Percentiles rank a stretch among this genome's conserved stretches.
phyloP scores from a whole-genome alignment of 92 coral and sea anemone species.

The Isaurus tuberculatus region DNA sequence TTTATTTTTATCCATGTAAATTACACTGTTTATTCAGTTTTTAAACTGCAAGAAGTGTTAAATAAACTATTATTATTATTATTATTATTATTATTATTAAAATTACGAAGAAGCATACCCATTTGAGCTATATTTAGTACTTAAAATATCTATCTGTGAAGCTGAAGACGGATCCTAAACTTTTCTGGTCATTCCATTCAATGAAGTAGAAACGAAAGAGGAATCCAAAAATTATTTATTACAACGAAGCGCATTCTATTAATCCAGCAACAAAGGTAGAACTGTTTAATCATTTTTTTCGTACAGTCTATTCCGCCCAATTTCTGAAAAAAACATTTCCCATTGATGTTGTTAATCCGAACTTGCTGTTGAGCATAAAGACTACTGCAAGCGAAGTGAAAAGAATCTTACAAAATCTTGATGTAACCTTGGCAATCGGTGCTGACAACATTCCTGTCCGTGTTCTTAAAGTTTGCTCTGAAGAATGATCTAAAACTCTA shows the following conservation, averaged over 20 bases:
- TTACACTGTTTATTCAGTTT: too few species aligned
- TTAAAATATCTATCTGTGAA: constrained; percentile 50
- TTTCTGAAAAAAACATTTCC: neutral
- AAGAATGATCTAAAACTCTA: constrained; percentile 31
- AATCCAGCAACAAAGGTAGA: neutral
- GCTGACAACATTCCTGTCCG: constrained; percentile 46
- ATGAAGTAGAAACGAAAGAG: constrained; percentile 46
- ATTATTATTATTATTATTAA: too few species aligned
- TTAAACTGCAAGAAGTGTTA: too few species aligned
- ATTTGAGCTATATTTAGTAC: constrained; percentile 50
- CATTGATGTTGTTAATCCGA: constrained; percentile 41
- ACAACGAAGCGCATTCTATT: constrained; percentile 24
- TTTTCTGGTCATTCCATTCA: constrained; percentile 50
- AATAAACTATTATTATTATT: too few species aligned
- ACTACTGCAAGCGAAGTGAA: constrained; percentile 27
- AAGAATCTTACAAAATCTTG: constrained; percentile 39
- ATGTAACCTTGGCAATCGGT: constrained; percentile 43
- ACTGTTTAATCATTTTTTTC: neutral
- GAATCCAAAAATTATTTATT: constrained; percentile 31
- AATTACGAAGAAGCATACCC: constrained; percentile 56
- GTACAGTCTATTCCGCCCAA: neutral
- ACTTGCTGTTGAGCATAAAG: constrained; percentile 15
- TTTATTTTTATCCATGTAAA: too few species aligned
- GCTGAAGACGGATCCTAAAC: constrained; percentile 35
- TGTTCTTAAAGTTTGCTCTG: constrained; percentile 40